Evolutionary conservation across 2,113 vertebrate species (phyloP).

Genomic region (Monarcha castaneiventris): DNA sequence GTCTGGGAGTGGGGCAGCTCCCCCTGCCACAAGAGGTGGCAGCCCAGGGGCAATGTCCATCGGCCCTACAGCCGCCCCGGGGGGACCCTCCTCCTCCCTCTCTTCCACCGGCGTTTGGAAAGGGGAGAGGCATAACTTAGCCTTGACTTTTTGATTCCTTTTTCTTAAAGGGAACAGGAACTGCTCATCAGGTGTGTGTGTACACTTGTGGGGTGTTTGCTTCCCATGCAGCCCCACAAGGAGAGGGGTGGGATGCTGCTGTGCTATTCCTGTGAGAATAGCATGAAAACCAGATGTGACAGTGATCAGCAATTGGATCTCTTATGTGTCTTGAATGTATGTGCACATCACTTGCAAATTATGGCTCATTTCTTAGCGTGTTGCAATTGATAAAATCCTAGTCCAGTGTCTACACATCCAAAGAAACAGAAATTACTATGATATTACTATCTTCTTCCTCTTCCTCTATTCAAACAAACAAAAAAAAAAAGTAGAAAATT

Average conservation of each 20-base stretch:
- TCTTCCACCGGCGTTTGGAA: not conserved
- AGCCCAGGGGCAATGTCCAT: fast-evolving
- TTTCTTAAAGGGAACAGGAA: not conserved
- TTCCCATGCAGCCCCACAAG: fast-evolving
- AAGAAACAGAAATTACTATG: not conserved
- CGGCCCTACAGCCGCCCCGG: not conserved
- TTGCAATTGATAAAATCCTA: not conserved
- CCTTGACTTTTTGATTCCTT: not conserved
- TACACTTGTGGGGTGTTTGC: not conserved
- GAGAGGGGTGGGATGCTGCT: not conserved
- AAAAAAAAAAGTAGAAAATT: not conserved
- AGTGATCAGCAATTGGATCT: not conserved
- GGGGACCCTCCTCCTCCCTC: not conserved
- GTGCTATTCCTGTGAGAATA: fast-evolving
- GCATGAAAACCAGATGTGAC: not conserved
- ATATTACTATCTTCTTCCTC: not conserved
- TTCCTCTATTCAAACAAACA: not conserved
- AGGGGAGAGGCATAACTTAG: not conserved
- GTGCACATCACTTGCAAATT: not conserved
- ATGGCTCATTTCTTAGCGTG: not conserved
- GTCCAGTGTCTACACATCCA: not conserved
- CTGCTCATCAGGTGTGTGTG: not conserved
- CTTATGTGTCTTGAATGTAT: not conserved
- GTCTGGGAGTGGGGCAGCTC: not conserved
- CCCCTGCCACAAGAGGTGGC: too few relatives aligned